These are phyloP conservation scores for Zonitis immaculata DNA, from an alignment of 2,888 invertebrate genomes.

Conservation along the genomic window DNA sequence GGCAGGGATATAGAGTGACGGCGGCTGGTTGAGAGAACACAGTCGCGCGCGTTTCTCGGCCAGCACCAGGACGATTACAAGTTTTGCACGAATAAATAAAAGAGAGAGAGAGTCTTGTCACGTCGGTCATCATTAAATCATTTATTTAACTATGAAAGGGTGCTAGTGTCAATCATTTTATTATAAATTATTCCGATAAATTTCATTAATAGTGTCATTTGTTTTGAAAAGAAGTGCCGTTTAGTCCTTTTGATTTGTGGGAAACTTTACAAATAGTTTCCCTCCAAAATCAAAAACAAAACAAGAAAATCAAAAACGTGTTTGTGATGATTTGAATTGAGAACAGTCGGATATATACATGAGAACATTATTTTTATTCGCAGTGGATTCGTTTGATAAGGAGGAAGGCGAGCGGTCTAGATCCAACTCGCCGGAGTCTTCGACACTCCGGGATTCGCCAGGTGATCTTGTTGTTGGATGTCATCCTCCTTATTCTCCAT, in stretches of 20 bases:
- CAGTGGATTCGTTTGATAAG: conserved; percentile 44
- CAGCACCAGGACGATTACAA: neutral
- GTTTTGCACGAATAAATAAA: neutral
- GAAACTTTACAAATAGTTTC: neutral
- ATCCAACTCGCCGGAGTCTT: conserved; percentile 37
- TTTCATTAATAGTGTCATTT: no score
- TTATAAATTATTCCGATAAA: no score
- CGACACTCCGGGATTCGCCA: conserved; percentile 39
- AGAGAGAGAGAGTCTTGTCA: neutral
- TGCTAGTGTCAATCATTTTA: neutral
- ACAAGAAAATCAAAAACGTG: no score
- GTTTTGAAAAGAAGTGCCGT: no score
- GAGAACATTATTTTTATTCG: conserved; percentile 34
- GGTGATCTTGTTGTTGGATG: conserved; percentile 41
- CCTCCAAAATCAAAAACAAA: no score
- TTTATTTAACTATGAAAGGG: neutral
- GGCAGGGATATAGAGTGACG: conserved; percentile 45
- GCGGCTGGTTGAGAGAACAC: conserved; percentile 37
- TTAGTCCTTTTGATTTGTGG: no score
- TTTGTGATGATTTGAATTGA: conserved; percentile 16
- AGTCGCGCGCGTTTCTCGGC: conserved; percentile 23
- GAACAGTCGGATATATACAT: conserved; percentile 14
- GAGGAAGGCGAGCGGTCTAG: conserved; percentile 43
- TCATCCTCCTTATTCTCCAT: neutral
- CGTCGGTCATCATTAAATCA: neutral